Conservation (phyloP, 2,113 vertebrate genomes). For the Serilophus lunatus region DNA sequence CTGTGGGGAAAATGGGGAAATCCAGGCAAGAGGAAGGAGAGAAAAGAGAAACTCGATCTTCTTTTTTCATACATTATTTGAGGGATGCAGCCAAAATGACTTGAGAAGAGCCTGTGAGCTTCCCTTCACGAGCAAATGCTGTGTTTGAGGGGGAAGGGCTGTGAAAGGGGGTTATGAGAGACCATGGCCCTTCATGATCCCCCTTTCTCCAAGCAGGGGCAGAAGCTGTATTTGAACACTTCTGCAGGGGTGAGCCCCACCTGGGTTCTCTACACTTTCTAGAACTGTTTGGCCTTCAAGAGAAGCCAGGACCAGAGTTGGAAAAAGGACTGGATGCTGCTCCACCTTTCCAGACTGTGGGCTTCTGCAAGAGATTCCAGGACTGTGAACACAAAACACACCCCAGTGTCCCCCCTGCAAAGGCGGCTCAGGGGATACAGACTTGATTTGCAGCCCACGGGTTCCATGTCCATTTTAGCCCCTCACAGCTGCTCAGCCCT, state of each 20-base stretch:
- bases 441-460: neutral
- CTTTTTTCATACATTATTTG: neutral
- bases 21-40: neutral
- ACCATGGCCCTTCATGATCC: neutral
- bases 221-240: neutral
- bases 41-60: rapidly evolving
- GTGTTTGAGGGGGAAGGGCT: neutral
- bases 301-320: neutral
- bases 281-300: neutral
- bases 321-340: neutral
- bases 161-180: neutral
- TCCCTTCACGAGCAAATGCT: neutral
- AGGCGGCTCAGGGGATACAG: neutral
- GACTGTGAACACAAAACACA: neutral
- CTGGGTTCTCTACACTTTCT: neutral
- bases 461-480: neutral
- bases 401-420: neutral
- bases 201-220: neutral
- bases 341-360: neutral
- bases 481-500: neutral
- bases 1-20: neutral
- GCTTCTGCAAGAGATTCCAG: neutral
- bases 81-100: neutral
- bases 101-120: neutral
- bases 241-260: neutral